These are phyloP conservation scores for Clupea harengus DNA, from an alignment of 2,113 vertebrate genomes.

Conservation along the genomic window DNA sequence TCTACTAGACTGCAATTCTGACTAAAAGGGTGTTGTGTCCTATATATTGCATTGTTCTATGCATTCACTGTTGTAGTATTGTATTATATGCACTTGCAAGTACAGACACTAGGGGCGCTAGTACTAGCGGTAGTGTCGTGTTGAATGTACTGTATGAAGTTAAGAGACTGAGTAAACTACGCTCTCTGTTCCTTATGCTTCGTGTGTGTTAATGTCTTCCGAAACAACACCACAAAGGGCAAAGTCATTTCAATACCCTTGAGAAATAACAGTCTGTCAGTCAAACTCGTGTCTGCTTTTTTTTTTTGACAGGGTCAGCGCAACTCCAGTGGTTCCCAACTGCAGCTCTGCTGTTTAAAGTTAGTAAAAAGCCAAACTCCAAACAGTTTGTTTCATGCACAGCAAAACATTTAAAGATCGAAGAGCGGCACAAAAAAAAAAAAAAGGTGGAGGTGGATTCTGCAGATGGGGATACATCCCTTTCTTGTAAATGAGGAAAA, in stretches of 20 bases:
- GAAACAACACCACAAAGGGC: too few relatives aligned
- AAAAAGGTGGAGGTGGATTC: constrained; percentile 32
- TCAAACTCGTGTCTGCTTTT: constrained; percentile 43
- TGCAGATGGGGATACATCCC: constrained; percentile 40
- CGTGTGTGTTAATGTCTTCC: too few relatives aligned
- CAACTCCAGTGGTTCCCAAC: not conserved
- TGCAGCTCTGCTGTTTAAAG: not conserved
- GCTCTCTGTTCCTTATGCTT: too few relatives aligned
- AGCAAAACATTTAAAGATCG: constrained; percentile 35
- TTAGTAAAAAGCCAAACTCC: constrained; percentile 6
- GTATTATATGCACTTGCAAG: too few relatives aligned
- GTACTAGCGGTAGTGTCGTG: too few relatives aligned
- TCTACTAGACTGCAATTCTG: constrained; percentile 29
- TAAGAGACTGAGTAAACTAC: too few relatives aligned
- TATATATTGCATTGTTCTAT: too few relatives aligned
- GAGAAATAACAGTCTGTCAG: constrained; percentile 58
- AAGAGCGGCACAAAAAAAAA: constrained; percentile 36
- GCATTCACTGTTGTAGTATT: too few relatives aligned
- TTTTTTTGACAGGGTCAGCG: constrained; percentile 29
- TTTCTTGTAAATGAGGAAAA: constrained; percentile 58
- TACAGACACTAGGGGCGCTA: too few relatives aligned
- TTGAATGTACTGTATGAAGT: too few relatives aligned
- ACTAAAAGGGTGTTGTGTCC: constrained; percentile 43
- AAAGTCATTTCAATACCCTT: constrained; percentile 45
- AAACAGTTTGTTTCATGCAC: not conserved